Conservation (phyloP, 2,113 vertebrate species). For the Ginglymostoma cirratum region DNA sequence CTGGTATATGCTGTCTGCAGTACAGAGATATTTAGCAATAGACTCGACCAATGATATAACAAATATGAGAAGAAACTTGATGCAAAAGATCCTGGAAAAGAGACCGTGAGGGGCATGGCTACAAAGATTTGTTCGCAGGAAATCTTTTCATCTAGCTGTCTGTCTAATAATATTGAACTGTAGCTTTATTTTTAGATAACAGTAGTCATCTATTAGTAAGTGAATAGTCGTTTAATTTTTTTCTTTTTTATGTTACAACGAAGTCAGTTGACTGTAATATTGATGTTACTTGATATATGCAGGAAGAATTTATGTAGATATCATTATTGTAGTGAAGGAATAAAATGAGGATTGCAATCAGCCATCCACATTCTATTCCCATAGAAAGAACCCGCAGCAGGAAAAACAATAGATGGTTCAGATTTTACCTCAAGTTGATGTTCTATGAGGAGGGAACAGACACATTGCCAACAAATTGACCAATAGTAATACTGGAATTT, state of each 20-base stretch:
- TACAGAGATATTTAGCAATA: not conserved
- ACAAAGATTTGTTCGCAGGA: not conserved
- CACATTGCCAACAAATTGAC: not conserved
- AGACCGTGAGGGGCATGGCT: not conserved
- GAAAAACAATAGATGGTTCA: not conserved
- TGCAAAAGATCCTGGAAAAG: not conserved
- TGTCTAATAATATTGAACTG: not conserved
- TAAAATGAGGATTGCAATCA: not conserved
- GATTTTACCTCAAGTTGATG: not conserved
- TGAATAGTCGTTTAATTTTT: not conserved
- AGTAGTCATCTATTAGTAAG: not conserved
- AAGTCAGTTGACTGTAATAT: not conserved
- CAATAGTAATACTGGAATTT: not conserved
- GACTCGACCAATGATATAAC: not conserved
- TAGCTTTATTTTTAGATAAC: not conserved
- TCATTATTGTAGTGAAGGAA: not conserved
- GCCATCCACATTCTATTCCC: not conserved
- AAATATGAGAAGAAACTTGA: not conserved
- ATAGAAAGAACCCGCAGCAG: not conserved
- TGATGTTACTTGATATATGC: not conserved
- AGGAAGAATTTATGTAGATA: not conserved
- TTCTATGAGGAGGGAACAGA: not conserved
- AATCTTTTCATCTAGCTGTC: not conserved
- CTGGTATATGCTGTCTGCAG: not conserved
- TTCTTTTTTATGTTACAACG: not conserved